Evolutionary conservation across 2,888 invertebrate species (phyloP), one percentile per base, ranked within the genome.

Genomic region (Drosophila greeni): DNA sequence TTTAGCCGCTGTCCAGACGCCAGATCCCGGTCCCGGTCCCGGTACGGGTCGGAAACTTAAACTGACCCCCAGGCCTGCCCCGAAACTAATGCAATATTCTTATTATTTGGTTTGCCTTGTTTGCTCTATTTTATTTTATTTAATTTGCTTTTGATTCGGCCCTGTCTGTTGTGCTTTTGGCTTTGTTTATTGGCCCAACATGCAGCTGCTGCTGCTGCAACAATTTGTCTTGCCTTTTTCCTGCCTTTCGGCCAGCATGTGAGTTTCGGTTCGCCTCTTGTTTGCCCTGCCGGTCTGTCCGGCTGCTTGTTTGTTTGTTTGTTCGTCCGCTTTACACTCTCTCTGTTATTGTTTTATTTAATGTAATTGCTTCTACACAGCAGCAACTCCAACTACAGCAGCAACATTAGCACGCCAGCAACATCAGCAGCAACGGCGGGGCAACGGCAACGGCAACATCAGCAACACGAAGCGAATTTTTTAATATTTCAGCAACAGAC

Each of bases 61-160:
- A 24, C 40, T 42, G 18, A 40, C 33, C 66, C 45, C 39, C 29
- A 29, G 61, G 72, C 51, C 36, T 36, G 47, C 31, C 45, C 65
- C 69, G 57, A 53, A 84, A 74, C 85, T 82, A 85, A 81, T 85
- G 83, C 84, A 84, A 81, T 81, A 84, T 82, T 81, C 84, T 76
- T 80, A 85, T 82, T 81, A 85, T 84, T 85, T 75, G 72, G 70
- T 66, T 75, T 68, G 64, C 54, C 73, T 74, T 66, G 77, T 77
- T 75, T 65, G 54, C 60, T 56, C 56, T 68, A 62, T 66, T 73
- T 73, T 73, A 60, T 57, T 66, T 80, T 57, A 78, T 78, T 83
- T 80, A 77, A 80, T 80, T 85, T 75, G 75, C 55, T 67, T 81
- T 83, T 84, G 79, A 84, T 85, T 75, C 73, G 81, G 70, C 39